Percentiles rank a stretch among this genome's conserved stretches.
phyloP scores from a whole-genome alignment of 2,113 vertebrate species.

The Octodon degus region DNA sequence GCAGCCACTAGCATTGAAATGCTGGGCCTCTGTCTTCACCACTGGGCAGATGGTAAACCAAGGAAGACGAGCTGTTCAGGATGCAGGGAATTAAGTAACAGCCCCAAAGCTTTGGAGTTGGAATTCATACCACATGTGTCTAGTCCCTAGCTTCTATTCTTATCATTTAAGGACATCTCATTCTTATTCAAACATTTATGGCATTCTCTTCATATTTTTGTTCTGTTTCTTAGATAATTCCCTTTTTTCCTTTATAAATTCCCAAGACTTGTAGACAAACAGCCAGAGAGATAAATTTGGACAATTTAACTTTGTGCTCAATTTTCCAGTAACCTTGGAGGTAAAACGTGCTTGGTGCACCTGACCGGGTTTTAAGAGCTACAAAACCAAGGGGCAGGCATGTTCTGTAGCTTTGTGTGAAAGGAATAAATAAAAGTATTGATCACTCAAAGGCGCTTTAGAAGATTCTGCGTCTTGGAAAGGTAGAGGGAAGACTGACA shows the following conservation, averaged over 20 bases:
- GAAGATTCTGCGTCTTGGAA: background rate
- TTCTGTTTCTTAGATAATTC: background rate
- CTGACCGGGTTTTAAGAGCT: background rate
- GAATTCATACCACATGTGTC: background rate
- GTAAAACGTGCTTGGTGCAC: background rate
- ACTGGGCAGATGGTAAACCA: background rate
- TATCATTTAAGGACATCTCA: no score
- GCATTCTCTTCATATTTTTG: background rate
- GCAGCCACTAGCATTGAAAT: no score
- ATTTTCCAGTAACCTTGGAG: background rate
- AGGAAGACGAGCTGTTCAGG: background rate
- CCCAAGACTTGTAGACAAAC: background rate
- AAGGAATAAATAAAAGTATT: background rate
- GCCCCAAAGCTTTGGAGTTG: background rate
- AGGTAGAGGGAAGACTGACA: background rate
- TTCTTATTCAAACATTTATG: background rate
- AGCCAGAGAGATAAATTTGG: background rate
- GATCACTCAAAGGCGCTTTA: accelerated
- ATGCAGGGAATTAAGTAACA: background rate
- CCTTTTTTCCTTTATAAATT: background rate
- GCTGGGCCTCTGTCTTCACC: background rate
- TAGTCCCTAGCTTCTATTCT: background rate
- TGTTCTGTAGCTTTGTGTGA: background rate
- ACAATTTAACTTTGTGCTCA: background rate
- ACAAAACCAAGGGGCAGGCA: accelerated